Conservation (phyloP, 2,888 invertebrate species). For the Pseudanteris insignis region DNA sequence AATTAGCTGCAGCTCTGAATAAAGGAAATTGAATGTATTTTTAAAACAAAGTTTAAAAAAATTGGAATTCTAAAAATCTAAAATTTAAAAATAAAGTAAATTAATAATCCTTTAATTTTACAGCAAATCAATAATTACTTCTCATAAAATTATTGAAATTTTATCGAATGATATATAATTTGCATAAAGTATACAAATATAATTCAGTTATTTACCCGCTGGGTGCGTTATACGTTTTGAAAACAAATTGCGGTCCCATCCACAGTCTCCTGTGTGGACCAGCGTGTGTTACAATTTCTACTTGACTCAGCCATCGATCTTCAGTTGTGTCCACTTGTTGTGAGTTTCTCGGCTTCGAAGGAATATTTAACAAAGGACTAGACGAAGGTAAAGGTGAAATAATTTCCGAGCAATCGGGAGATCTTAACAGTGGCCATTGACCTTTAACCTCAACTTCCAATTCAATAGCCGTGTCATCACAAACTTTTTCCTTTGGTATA, state of each 20-base stretch:
- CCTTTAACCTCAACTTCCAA: constrained; percentile 85
- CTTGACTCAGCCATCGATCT: constrained; percentile 94
- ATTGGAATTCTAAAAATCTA: too few species aligned
- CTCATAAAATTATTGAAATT: too few species aligned
- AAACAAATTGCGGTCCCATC: constrained; percentile 99
- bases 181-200: too few species aligned
- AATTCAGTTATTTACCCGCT: constrained; percentile 70
- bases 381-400: constrained; percentile 79
- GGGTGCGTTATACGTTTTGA: constrained; percentile 87
- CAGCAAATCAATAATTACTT: background rate
- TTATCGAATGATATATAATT: too few species aligned
- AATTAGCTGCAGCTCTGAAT: constrained; percentile 71
- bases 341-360: constrained; percentile 52
- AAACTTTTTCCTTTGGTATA: constrained; percentile 83
- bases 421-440: constrained; percentile 86
- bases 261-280: constrained; percentile 95
- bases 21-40: too few species aligned
- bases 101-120: too few species aligned
- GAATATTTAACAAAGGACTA: constrained; percentile 72
- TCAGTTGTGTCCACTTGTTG: constrained; percentile 65
- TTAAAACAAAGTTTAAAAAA: too few species aligned
- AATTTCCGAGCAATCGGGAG: constrained; percentile 73
- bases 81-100: too few species aligned
- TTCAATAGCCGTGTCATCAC: constrained; percentile 88
- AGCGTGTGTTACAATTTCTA: constrained; percentile 96